Evolutionary conservation across 2,888 invertebrate species (phyloP).

Genomic region (Phyllotreta striolata): DNA sequence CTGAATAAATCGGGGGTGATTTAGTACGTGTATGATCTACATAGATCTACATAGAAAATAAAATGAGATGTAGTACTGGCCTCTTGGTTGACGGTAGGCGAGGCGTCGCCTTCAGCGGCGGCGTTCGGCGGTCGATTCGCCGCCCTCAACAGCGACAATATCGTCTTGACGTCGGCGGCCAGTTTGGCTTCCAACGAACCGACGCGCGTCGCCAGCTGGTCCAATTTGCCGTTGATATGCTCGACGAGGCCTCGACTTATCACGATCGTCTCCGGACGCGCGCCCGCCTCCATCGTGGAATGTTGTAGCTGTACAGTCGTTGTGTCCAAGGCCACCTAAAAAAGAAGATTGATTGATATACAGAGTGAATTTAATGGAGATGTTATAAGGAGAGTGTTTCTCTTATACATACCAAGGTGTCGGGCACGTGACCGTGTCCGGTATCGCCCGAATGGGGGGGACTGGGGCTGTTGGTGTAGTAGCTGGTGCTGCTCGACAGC

Average conservation of each 20-base stretch:
- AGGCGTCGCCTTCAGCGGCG: slow-evolving; percentile 35
- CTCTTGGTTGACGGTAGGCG: slow-evolving; percentile 40
- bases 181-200: slow-evolving; percentile 77
- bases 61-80: too few species aligned
- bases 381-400: too few species aligned
- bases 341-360: too few species aligned
- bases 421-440: slow-evolving; percentile 46
- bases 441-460: slow-evolving; percentile 64
- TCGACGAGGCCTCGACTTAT: slow-evolving; percentile 61
- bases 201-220: slow-evolving; percentile 74
- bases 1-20: not conserved
- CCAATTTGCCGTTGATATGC: slow-evolving; percentile 70
- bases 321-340: slow-evolving; percentile 39
- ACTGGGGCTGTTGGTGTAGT: slow-evolving; percentile 71
- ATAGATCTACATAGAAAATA: too few species aligned
- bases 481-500: slow-evolving; percentile 63
- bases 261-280: slow-evolving; percentile 58
- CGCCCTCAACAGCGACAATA: slow-evolving; percentile 64
- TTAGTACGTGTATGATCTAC: too few species aligned
- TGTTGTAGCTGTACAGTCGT: slow-evolving; percentile 50
- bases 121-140: too few species aligned
- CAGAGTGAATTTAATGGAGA: too few species aligned
- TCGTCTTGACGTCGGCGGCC: slow-evolving; percentile 76
- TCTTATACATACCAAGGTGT: slow-evolving; percentile 40
- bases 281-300: slow-evolving; percentile 54